Conservation (phyloP, 1,140 invertebrate genomes). For the Paracyclopina nana region DNA sequence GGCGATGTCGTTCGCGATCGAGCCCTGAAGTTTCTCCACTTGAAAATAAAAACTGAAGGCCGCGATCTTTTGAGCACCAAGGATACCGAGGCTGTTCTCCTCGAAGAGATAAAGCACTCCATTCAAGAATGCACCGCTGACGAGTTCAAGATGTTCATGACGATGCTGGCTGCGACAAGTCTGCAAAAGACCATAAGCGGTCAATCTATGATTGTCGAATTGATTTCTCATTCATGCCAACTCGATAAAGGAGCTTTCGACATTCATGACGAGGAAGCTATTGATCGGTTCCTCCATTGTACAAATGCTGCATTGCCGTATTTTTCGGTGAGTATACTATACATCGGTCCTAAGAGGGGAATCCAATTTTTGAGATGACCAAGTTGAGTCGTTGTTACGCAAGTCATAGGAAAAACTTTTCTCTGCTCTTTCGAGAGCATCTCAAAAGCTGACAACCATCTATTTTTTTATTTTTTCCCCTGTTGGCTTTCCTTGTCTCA, state of each 20-base stretch:
- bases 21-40: conserved; percentile 65
- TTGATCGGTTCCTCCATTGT: conserved; percentile 60
- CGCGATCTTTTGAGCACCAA: conserved; percentile 53
- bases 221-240: no score
- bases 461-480: no score
- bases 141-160: conserved; percentile 76
- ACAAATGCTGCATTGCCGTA: conserved; percentile 45
- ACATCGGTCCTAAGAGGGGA: no score
- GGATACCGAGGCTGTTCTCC: conserved; percentile 64
- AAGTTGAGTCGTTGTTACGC: no score
- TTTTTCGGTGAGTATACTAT: conserved; percentile 58
- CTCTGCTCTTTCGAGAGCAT: no score
- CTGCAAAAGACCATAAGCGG: conserved; percentile 55
- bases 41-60: conserved; percentile 56
- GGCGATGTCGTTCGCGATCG: conserved; percentile 53
- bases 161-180: conserved; percentile 53
- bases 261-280: conserved; percentile 48
- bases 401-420: no score
- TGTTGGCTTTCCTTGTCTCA: no score
- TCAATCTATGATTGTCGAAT: no score
- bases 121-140: conserved; percentile 63
- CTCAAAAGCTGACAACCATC: no score
- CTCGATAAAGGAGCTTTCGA: no score
- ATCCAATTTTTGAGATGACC: no score
- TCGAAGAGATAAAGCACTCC: conserved; percentile 52